These are phyloP conservation scores for Philotrypesis tridentata DNA, from an alignment of 1,140 invertebrate genomes.

Conservation along the genomic window DNA sequence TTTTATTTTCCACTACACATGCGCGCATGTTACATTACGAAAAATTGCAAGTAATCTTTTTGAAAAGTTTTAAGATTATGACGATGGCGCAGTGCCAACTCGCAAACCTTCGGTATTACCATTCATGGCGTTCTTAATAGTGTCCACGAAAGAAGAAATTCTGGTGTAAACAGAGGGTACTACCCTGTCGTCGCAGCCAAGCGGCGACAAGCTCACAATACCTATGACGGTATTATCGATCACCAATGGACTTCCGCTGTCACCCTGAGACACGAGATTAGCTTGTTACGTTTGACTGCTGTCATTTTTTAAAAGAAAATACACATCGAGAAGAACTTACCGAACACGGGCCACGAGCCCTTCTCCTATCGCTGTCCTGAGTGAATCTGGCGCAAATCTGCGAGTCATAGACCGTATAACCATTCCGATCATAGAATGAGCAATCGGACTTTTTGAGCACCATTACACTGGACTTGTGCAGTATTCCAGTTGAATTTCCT, in stretches of 20 bases:
- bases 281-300: no score
- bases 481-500: neutral
- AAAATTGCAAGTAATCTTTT: neutral
- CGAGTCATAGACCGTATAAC: no score
- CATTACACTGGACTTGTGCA: neutral
- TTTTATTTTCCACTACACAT: no score
- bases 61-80: no score
- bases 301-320: neutral
- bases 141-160: neutral
- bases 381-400: conserved; percentile 17
- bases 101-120: neutral
- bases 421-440: no score
- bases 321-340: neutral
- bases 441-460: no score
- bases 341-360: conserved; percentile 29
- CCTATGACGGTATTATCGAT: neutral
- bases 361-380: conserved; percentile 7
- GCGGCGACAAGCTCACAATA: neutral
- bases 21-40: no score
- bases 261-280: neutral
- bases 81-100: neutral
- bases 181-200: neutral
- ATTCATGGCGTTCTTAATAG: neutral
- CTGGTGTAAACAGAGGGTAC: neutral
- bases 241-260: neutral